A percentile compares a stretch with the other conserved stretches of the same genome.
phyloP scores from a whole-genome alignment of 2,797 vertebrate genomes.

The Mus spretus region DNA sequence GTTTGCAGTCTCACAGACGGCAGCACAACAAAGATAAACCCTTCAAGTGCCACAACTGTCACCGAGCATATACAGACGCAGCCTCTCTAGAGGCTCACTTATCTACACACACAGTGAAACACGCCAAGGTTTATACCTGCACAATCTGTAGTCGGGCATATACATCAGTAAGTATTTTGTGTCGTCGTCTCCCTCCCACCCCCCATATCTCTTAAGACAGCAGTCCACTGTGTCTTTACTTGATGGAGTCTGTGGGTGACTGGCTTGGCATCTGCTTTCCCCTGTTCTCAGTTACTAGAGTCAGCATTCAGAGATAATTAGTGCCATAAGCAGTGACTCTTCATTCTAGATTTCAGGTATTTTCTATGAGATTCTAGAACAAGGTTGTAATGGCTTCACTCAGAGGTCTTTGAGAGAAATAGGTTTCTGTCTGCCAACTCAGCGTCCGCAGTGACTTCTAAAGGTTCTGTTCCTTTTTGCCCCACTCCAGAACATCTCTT shows the following conservation, averaged over 20 bases:
- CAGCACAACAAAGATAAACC: conserved; percentile 99
- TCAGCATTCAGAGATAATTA: background rate
- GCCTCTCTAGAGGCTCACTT: conserved; percentile 97
- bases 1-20: conserved; percentile 95
- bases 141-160: conserved; percentile 98
- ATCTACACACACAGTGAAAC: conserved; percentile 98
- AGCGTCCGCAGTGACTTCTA: background rate
- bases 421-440: background rate
- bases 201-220: background rate
- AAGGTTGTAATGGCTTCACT: conserved; percentile 10
- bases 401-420: conserved; percentile 22
- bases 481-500: background rate
- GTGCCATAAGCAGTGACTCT: background rate
- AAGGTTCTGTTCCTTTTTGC: background rate
- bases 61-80: conserved; percentile 97
- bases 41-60: conserved; percentile 99
- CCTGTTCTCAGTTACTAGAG: background rate
- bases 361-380: conserved; percentile 48
- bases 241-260: background rate
- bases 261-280: background rate
- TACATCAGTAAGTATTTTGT: conserved; percentile 94
- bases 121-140: conserved; percentile 98
- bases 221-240: background rate
- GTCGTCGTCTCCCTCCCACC: no score
- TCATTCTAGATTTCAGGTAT: conserved; percentile 49